Evolutionary conservation across 2,797 vertebrate genomes (phyloP), one percentile per base, ranked within the genome.

Genomic region (Muraenolepis orangiensis): DNA sequence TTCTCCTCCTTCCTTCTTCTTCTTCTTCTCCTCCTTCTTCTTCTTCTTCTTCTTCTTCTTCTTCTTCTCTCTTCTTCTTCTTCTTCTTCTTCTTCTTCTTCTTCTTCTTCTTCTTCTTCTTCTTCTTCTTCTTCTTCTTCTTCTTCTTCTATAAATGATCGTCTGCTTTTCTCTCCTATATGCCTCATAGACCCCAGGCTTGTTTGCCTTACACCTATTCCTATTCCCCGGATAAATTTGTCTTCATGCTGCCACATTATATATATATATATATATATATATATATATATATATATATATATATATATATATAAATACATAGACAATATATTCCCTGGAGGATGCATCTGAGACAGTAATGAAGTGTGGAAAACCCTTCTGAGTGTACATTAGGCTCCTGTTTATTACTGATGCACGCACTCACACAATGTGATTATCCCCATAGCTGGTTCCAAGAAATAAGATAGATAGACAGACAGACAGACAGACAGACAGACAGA

Each of bases 121-220:
- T 46, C 57, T 31, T 67, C 68, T 70, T 68, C 76, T 76, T n/a
- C n/a, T n/a, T n/a, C 30, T 66, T 31, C 57, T 64, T 64, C 13
- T 16, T 46, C 57, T 31, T 67, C 68, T 70, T 68, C 76, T 76
- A 84, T 85, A 78, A 87, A 76, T 79, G n/a, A 10, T 40, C 20
- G 26, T 23, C n/a, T 32, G 28, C 79, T 66, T 81, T 78, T 30
- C 20, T 78, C 32, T 79, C 30, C 13, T 57, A 66, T 66, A 7
- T 4, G 14, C 31, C 38, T 20, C 51, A 87, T 84, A 80, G 77
- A 78, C 78, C 3, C 7, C 76, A 76, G 29, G 57, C 70, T 78
- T 72, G 66, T 78, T 80, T 78, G 69, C 40, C 26, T 76, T 75
- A 76, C 31, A 67, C 51, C 28, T n/a, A 57, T 11, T 42, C 51